phyloP scores from a whole-genome alignment of 1,140 invertebrate species.

The Hypsibius dujardini region DNA sequence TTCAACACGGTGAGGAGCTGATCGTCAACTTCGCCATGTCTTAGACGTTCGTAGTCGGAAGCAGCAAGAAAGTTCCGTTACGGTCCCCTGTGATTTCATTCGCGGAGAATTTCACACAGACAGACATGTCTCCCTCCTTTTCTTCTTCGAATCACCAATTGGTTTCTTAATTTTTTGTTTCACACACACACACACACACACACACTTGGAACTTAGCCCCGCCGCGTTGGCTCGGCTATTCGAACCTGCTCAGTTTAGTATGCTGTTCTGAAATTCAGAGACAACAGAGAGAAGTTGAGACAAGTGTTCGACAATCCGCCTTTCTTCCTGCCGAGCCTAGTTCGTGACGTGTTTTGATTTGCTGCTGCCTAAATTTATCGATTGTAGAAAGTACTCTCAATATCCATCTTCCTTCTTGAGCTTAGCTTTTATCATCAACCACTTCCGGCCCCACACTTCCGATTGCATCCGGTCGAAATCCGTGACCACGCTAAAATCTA shows the following conservation, averaged over 20 bases:
- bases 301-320: not conserved
- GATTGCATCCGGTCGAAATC: constrained; percentile 17
- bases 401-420: not conserved
- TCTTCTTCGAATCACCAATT: not conserved
- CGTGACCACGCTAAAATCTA: constrained; percentile 17
- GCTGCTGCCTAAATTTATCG: not conserved
- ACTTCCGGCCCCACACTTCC: not conserved
- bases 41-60: constrained; percentile 22
- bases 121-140: constrained; percentile 21
- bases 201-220: constrained; percentile 5
- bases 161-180: constrained; percentile 6
- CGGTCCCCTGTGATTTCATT: too few relatives aligned
- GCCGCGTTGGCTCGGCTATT: constrained; percentile 19
- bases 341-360: not conserved
- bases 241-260: not conserved
- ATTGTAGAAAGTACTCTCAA: not conserved
- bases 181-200: constrained; percentile 9
- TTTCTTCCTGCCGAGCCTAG: not conserved
- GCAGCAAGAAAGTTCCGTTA: constrained; percentile 18
- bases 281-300: constrained; percentile 12
- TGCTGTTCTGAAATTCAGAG: not conserved
- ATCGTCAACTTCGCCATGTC: constrained; percentile 30
- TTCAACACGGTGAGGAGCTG: constrained; percentile 30
- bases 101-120: too few relatives aligned
- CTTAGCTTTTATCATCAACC: not conserved